Base-by-base conservation (phyloP, 2,888 invertebrate genomes). In the Disparrhopalites patrizii region DNA sequence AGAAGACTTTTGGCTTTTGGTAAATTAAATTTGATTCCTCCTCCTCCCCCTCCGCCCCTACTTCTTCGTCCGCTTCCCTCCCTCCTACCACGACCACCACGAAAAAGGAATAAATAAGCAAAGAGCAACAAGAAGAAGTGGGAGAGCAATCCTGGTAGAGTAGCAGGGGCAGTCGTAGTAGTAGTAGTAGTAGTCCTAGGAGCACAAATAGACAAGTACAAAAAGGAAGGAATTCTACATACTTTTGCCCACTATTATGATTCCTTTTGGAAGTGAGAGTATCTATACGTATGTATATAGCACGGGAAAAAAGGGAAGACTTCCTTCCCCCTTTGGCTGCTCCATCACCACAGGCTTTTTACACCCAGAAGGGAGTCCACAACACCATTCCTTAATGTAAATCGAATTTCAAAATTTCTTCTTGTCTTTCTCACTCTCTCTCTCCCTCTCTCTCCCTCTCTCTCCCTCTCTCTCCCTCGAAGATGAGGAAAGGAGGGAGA, bases 311-410 rank as follows among this genome's bases (percentile, higher is more conserved):
- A n/a, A n/a, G n/a, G n/a, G n/a, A n/a, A n/a, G n/a, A n/a, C n/a
- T n/a, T 40, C 40, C 20, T 8, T 3, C 40, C n/a, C 20, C 40
- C n/a, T 40, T 18, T 36, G 36, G 36, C 13, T 36, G 13, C 13
- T 52, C 27, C 25, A 23, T 13, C 28, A 13, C 13, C 15, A 38
- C 23, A 58, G 36, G 40, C 4, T 3, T 10, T 40, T 40, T 28
- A 15, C 23, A 58, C 56, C 40, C 63, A 67, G 62, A 67, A 67
- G 63, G 63, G 60, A 61, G 60, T 61, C 60, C 60, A 61, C 47
- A 61, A 50, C 47, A 50, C 62, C 65, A 68, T 68, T 68, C 68
- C 60, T 62, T 68, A 66, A 62, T 68, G 65, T 66, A 68, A 68
- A 68, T 68, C 68, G 66, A 66, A 68, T 66, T 68, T 66, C 47